phyloP scores from a whole-genome alignment of 2,113 vertebrate species.

The Boleophthalmus pectinirostris region DNA sequence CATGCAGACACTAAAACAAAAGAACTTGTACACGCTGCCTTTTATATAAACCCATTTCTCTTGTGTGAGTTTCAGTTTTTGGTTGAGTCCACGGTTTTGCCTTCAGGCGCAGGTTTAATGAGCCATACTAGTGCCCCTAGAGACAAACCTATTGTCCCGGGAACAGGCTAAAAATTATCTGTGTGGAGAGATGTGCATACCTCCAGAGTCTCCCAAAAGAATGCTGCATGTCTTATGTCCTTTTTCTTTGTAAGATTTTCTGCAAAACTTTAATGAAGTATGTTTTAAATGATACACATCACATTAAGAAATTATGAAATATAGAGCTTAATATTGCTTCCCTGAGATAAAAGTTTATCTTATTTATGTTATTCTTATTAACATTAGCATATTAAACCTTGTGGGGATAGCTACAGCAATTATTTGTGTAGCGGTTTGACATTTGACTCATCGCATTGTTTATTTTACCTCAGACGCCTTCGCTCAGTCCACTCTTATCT shows the following conservation, averaged over 20 bases:
- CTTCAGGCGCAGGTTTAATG: conserved; percentile 1
- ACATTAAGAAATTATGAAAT: neutral
- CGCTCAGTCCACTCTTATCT: no score
- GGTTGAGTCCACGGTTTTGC: neutral
- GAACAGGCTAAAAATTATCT: conserved; percentile 1
- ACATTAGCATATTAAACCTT: no score
- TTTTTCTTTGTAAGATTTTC: neutral
- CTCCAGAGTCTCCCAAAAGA: neutral
- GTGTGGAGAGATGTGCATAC: neutral
- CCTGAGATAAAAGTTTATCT: neutral
- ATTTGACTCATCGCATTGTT: no score
- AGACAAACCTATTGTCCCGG: neutral
- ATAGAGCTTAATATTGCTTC: neutral
- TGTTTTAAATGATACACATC: neutral
- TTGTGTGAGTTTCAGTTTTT: neutral
- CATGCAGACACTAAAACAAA: neutral
- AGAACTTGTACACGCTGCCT: neutral
- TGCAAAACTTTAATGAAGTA: neutral
- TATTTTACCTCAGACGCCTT: no score
- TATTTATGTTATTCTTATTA: no score
- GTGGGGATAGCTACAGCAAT: no score
- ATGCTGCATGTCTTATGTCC: neutral
- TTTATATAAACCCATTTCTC: neutral
- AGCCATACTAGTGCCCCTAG: conserved; percentile 2
- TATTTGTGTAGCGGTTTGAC: no score